phyloP scores from a whole-genome alignment of 2,113 vertebrate genomes.

The Pterocles burchelli region DNA sequence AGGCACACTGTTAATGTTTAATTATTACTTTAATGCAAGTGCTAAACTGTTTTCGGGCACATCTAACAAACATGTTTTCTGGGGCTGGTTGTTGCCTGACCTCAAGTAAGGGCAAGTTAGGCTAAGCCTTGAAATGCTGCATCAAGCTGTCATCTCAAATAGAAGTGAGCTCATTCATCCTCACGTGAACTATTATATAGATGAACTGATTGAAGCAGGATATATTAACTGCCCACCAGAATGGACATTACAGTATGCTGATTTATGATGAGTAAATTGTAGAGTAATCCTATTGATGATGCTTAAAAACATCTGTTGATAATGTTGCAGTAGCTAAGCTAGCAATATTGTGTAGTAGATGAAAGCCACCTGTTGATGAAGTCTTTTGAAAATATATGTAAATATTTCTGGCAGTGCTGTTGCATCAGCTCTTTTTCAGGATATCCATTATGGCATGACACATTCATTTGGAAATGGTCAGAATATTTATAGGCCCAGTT shows the following conservation, averaged over 20 bases:
- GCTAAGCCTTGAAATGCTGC: slow-evolving; percentile 69
- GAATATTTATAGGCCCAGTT: neutral
- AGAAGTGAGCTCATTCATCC: slow-evolving; percentile 56
- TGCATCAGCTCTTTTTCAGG: neutral
- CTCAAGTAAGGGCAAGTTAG: slow-evolving; percentile 63
- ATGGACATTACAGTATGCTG: slow-evolving; percentile 13
- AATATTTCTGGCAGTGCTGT: neutral
- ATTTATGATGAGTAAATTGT: slow-evolving; percentile 59
- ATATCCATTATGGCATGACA: neutral
- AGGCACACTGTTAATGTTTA: slow-evolving; percentile 58
- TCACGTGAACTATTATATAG: slow-evolving; percentile 38
- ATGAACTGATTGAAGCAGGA: slow-evolving; percentile 11
- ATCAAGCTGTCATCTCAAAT: slow-evolving; percentile 69
- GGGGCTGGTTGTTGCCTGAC: slow-evolving; percentile 45
- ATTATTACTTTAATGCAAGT: slow-evolving; percentile 62
- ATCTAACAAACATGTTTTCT: slow-evolving; percentile 59
- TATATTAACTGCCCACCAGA: slow-evolving; percentile 30
- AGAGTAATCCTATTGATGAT: neutral
- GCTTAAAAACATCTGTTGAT: neutral
- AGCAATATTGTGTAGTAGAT: neutral
- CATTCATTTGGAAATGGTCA: neutral
- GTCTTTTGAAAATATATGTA: neutral
- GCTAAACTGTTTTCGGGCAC: slow-evolving; percentile 65
- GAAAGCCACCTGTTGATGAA: slow-evolving; percentile 23
- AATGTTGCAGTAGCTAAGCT: neutral